These are phyloP conservation scores for Melitaea athalia DNA, from an alignment of 2,888 invertebrate species.

Conservation along the genomic window DNA sequence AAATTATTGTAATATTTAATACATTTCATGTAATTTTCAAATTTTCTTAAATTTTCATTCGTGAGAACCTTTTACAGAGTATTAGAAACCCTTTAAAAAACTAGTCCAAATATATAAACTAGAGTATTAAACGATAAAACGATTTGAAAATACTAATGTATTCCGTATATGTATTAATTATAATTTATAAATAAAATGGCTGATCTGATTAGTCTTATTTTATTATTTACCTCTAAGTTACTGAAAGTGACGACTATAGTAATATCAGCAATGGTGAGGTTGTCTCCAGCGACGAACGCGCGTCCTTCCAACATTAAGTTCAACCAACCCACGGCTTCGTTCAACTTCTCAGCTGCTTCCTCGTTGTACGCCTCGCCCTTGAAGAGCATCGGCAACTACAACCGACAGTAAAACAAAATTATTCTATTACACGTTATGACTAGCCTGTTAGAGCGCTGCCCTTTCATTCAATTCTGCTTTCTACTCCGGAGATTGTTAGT, in stretches of 20 bases:
- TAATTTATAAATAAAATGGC: not conserved
- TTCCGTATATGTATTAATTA: not conserved
- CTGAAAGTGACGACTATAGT: constrained; percentile 83
- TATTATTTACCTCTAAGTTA: constrained; percentile 78
- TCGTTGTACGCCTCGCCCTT: constrained; percentile 64
- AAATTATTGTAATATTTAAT: too few species aligned
- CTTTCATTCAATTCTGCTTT: too few species aligned
- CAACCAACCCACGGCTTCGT: constrained; percentile 83
- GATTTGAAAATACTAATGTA: too few species aligned
- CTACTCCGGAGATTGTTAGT: too few species aligned
- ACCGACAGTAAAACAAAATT: constrained; percentile 7
- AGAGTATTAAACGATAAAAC: too few species aligned
- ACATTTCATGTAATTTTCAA: too few species aligned
- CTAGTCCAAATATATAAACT: too few species aligned
- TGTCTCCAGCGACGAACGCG: constrained; percentile 86
- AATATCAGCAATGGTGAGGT: constrained; percentile 87
- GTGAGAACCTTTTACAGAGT: too few species aligned
- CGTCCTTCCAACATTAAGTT: constrained; percentile 81
- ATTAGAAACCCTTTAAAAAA: too few species aligned
- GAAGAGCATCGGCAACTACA: constrained; percentile 77
- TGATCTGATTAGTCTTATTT: not conserved
- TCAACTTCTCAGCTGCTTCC: constrained; percentile 77
- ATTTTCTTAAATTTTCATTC: too few species aligned
- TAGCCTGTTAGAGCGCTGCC: not conserved
- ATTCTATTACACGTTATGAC: not conserved